Evolutionary conservation across 2,888 invertebrate genomes (phyloP).

Genomic region (Ischnus inquisitorius): DNA sequence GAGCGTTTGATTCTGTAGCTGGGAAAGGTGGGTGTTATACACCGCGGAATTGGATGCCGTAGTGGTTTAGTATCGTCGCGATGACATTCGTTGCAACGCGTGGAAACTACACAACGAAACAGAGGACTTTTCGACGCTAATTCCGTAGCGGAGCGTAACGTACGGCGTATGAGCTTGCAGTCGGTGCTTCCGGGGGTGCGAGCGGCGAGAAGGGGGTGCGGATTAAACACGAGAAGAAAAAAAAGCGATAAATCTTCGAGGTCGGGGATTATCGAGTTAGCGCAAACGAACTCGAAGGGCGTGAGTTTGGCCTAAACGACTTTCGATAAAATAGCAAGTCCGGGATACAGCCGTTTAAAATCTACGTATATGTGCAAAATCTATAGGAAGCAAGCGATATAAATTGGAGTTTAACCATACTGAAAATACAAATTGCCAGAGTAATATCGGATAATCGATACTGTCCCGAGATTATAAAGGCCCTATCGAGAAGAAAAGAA

Average conservation of each 20-base stretch:
- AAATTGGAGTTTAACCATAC: background rate
- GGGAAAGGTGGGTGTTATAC: background rate
- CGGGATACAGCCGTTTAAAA: background rate
- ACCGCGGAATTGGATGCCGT: background rate
- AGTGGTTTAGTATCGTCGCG: background rate
- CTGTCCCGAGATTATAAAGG: too few relatives aligned
- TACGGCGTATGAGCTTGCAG: background rate
- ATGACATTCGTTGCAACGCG: background rate
- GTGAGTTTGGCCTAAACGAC: background rate
- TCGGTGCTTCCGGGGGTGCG: background rate
- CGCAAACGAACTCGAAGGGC: slow-evolving; percentile 13
- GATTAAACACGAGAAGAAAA: slow-evolving; percentile 1
- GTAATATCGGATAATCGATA: background rate
- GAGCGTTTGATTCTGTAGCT: slow-evolving; percentile 12
- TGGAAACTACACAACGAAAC: background rate
- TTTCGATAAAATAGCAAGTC: background rate
- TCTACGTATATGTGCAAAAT: background rate
- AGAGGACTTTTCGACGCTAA: background rate
- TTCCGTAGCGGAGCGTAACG: background rate
- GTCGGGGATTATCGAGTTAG: slow-evolving; percentile 52
- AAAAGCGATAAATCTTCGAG: slow-evolving; percentile 60
- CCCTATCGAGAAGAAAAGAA: background rate
- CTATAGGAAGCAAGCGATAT: background rate
- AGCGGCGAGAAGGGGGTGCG: background rate
- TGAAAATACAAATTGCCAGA: background rate